Conservation (phyloP, 2,113 vertebrate genomes). For the Solenodon paradoxus region DNA sequence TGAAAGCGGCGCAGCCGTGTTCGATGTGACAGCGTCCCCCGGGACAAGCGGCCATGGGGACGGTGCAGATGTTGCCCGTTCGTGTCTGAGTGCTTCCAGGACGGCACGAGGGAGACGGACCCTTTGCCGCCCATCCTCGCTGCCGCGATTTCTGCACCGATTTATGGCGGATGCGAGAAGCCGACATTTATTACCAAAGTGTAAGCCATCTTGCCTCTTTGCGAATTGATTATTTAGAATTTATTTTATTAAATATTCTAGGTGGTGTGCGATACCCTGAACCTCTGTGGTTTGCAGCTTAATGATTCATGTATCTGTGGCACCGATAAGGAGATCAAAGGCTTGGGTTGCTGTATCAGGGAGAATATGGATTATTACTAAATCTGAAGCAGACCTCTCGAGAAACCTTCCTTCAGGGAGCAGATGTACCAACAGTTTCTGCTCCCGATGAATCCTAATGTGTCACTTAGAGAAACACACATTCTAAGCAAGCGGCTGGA, state of each 20-base stretch:
- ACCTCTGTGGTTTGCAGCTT: constrained; percentile 37
- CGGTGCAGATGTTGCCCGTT: not conserved
- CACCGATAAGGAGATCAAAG: constrained; percentile 71
- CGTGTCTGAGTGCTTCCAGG: constrained; percentile 24
- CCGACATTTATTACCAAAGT: constrained; percentile 54
- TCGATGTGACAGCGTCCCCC: not conserved
- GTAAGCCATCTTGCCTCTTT: constrained; percentile 52
- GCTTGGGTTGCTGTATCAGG: constrained; percentile 66
- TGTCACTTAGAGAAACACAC: constrained; percentile 69
- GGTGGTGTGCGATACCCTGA: constrained; percentile 55
- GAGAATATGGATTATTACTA: constrained; percentile 81
- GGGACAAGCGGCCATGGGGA: not conserved
- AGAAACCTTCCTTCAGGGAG: constrained; percentile 76
- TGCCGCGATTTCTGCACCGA: constrained; percentile 33
- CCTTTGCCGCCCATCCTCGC: constrained; percentile 24
- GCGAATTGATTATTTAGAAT: constrained; percentile 71
- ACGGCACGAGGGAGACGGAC: not conserved
- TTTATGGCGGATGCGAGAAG: constrained; percentile 54
- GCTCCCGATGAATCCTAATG: constrained; percentile 64
- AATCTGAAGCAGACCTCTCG: constrained; percentile 78
- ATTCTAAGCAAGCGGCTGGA: constrained; percentile 62
- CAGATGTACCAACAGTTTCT: constrained; percentile 71
- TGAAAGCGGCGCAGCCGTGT: not conserved
- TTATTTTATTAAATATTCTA: constrained; percentile 76
- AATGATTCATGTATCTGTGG: constrained; percentile 62